Percentiles rank a stretch among this genome's conserved stretches.
These are phyloP conservation scores for Luehdorfia chinensis DNA, from an alignment of 1,140 invertebrate genomes.

Conservation along the genomic window DNA sequence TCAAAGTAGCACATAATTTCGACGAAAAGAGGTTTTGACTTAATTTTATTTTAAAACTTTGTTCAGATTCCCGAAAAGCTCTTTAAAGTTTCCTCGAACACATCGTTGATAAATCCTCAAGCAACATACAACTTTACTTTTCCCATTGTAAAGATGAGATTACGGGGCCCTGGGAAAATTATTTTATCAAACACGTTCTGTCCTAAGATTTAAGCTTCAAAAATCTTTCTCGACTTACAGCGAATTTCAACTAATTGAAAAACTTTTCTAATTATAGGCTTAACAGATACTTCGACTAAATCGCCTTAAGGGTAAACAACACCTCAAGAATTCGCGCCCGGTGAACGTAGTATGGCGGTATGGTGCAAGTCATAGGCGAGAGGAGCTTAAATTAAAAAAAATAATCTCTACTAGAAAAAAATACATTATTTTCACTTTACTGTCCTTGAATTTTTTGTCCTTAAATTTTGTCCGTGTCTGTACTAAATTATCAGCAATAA, in stretches of 20 bases:
- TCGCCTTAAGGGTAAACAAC: slow-evolving; percentile 74
- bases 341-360: slow-evolving; percentile 24
- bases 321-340: slow-evolving; percentile 65
- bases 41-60: slow-evolving; percentile 17
- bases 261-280: slow-evolving; percentile 76
- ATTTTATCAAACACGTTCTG: slow-evolving; percentile 35
- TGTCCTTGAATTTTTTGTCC: not conserved
- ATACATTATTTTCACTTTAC: not conserved
- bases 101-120: slow-evolving; percentile 17
- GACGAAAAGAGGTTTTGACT: slow-evolving; percentile 15
- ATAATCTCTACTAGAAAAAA: not conserved
- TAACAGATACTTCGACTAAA: slow-evolving; percentile 74
- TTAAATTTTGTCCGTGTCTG: no score
- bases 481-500: no score
- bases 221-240: slow-evolving; percentile 61
- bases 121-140: slow-evolving; percentile 15
- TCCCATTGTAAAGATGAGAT: slow-evolving; percentile 16
- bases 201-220: slow-evolving; percentile 61
- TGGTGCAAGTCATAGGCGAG: slow-evolving; percentile 19
- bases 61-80: slow-evolving; percentile 7
- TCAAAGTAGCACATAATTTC: slow-evolving; percentile 1
- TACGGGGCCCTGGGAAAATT: slow-evolving; percentile 25
- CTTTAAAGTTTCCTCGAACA: slow-evolving; percentile 9
- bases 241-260: slow-evolving; percentile 75
- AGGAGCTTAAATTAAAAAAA: not conserved